Evolutionary conservation across 2,888 invertebrate species (phyloP).

Genomic region (Sarcophaga rosellei): DNA sequence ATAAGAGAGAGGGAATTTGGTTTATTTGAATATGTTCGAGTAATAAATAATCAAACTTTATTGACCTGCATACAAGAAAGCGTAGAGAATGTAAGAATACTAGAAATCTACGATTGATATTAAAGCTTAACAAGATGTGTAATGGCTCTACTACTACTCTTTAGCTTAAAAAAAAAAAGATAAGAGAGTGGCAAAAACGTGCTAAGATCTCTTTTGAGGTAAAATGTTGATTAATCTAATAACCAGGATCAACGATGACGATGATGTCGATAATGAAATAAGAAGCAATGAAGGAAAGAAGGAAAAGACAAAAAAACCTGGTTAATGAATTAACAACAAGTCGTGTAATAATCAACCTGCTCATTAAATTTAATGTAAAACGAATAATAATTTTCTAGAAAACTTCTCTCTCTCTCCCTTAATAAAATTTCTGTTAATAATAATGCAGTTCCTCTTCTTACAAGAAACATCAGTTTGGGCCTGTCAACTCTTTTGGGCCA

Average conservation of each 20-base stretch:
- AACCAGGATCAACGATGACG: conserved; percentile 6
- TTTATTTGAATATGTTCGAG: neutral
- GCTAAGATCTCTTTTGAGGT: neutral
- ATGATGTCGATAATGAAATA: conserved; percentile 3
- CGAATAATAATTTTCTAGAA: neutral
- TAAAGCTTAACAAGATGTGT: neutral
- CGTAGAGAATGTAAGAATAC: neutral
- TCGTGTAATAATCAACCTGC: neutral
- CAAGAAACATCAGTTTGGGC: conserved; percentile 64
- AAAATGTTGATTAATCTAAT: conserved; percentile 42
- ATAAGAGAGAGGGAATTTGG: neutral
- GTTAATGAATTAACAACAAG: conserved; percentile 12
- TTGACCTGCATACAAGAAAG: neutral
- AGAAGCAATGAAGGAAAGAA: neutral
- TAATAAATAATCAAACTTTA: conserved; percentile 34
- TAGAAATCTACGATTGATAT: conserved; percentile 8
- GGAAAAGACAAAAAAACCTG: neutral
- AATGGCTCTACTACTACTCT: neutral
- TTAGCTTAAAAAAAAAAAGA: neutral
- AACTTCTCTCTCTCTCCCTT: neutral
- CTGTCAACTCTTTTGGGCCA: conserved; percentile 69
- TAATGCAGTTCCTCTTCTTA: conserved; percentile 33
- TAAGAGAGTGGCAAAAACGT: conserved; percentile 5
- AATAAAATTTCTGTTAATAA: neutral
- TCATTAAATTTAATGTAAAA: conserved; percentile 12